phyloP scores from a whole-genome alignment of 1,140 invertebrate genomes.

The Papilio xuthus region DNA sequence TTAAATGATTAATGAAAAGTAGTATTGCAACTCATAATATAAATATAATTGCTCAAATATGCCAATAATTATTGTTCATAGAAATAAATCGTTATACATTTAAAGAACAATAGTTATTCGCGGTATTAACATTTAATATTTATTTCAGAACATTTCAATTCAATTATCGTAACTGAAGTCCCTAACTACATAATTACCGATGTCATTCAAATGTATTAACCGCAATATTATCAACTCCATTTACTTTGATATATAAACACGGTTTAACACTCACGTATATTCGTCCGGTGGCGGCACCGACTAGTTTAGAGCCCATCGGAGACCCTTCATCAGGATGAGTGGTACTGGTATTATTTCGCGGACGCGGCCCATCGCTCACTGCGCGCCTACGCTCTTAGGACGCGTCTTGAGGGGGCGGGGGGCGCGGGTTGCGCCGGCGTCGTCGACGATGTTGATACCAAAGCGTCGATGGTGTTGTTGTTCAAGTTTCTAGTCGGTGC shows the following conservation, averaged over 20 bases:
- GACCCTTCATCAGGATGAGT: no score
- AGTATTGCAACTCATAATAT: not conserved
- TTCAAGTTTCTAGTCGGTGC: not conserved
- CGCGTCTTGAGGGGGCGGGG: no score
- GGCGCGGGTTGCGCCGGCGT: no score
- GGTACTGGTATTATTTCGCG: no score
- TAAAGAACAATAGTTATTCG: not conserved
- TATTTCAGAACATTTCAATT: constrained; percentile 31
- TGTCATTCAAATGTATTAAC: constrained; percentile 19
- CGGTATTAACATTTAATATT: constrained; percentile 25
- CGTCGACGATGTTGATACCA: no score
- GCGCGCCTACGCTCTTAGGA: no score
- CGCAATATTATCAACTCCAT: constrained; percentile 15
- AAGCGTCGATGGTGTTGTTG: no score
- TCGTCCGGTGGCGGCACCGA: no score
- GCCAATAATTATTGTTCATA: not conserved
- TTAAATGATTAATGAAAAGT: not conserved
- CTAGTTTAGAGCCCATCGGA: no score
- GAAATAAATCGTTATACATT: not conserved
- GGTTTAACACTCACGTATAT: no score
- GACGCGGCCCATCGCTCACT: no score
- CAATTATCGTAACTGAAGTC: constrained; percentile 29
- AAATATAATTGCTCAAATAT: not conserved
- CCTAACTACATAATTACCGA: constrained; percentile 26
- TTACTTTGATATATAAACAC: no score